Evolutionary conservation across 2,113 vertebrate genomes (phyloP), one percentile per base, ranked within the genome.

Genomic region (Podarcis raffonei): DNA sequence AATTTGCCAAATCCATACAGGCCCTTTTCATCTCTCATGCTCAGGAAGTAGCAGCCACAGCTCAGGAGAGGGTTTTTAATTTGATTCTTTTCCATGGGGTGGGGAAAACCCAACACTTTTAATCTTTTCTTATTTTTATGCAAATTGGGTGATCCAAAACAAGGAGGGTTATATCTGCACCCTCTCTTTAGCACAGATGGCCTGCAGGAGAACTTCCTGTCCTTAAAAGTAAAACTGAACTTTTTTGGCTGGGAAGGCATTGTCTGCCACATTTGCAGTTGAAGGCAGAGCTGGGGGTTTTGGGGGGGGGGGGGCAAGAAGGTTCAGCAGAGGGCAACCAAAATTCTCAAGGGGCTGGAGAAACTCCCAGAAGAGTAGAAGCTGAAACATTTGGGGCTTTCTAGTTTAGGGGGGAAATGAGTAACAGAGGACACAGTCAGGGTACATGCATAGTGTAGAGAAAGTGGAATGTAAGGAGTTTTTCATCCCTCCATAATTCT

Each of bases 1-100:
- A 84, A n/a, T 39, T 35, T 76, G 78, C 42, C 91, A 32, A 84
- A 68, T 87, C 90, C 91, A 15, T 1, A 66, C 71, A 16, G 8
- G 27, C 30, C 15, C 25, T 39, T 48, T 84, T 90, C 77, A 86
- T 53, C n/a, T 89, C 90, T 89, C 68, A 27, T 4, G 87, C 89
- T 83, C 80, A 83, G 89, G 85, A 91, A 88, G 86, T 35, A 13
- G 37, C 90, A 85, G 89, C 85, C 92, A 69, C 39, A 25, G 85
- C 88, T 83, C 62, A n/a, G 42, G 27, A 53, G 81, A 1, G 65
- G 27, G 2, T 37, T 30, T 16, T 59, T 62, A 30, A 23, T 32
- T 32, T 5, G 20, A 12, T 80, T 76, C 57, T 81, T 57, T 1
- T 1, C 59, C 86, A 87, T 78, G 35, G 9, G 12, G 3, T n/a